Conservation (phyloP, 2,797 vertebrate species). For the Paramormyrops hopkinsi region DNA sequence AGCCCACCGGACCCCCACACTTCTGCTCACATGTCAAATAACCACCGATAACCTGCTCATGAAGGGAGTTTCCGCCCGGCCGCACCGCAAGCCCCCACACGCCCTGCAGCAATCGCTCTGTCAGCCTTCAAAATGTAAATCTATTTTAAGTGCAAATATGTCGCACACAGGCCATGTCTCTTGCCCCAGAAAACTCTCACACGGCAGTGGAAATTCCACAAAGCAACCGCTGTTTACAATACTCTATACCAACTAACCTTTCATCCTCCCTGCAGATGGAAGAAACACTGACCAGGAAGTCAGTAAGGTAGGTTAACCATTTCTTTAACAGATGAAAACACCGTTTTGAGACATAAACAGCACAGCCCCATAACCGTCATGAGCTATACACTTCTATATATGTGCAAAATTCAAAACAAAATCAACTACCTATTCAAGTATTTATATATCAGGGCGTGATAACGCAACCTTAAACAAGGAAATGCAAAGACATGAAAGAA, state of each 20-base stretch:
- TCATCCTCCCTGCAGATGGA: constrained; percentile 40
- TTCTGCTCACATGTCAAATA: background rate
- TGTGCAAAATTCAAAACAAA: background rate
- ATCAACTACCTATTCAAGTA: background rate
- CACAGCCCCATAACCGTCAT: background rate
- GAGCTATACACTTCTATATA: background rate
- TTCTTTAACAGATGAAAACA: background rate
- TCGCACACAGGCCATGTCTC: background rate
- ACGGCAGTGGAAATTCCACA: background rate
- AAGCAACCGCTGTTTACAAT: background rate
- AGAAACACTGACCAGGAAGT: constrained; percentile 45
- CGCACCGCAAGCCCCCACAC: background rate
- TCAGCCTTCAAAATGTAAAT: constrained; percentile 1
- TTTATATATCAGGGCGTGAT: background rate
- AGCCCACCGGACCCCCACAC: background rate
- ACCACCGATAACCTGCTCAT: background rate
- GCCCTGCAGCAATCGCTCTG: background rate
- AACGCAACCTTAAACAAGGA: background rate
- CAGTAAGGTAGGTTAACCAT: constrained; percentile 41
- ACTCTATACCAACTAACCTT: background rate
- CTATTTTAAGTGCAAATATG: background rate
- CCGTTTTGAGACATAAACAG: background rate
- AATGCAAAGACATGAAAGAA: background rate
- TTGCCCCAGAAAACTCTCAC: background rate
- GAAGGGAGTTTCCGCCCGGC: background rate